Conservation (phyloP, 2,113 vertebrate species). For the Myrmophylax atrothorax region DNA sequence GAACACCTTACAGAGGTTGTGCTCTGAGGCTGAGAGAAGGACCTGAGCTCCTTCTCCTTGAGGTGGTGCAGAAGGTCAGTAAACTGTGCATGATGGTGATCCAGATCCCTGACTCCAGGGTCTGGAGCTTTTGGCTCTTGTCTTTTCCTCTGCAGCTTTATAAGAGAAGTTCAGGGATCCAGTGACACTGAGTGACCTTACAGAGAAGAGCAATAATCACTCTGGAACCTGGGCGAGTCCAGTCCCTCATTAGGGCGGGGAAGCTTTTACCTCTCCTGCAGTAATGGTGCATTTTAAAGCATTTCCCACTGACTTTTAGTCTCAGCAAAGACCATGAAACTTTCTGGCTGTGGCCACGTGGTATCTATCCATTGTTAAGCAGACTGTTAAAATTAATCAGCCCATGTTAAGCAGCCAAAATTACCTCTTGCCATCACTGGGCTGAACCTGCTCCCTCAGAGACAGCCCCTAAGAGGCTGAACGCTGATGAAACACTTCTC, state of each 20-base stretch:
- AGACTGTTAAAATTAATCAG: conserved; percentile 31
- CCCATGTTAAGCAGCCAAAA: conserved; percentile 18
- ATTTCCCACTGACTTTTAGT: conserved; percentile 2
- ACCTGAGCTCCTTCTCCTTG: neutral
- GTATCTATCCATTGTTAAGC: neutral
- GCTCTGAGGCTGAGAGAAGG: neutral
- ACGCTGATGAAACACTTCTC: neutral
- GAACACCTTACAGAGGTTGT: neutral
- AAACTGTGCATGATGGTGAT: neutral
- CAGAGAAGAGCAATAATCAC: neutral
- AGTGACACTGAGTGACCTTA: neutral
- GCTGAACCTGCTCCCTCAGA: conserved; percentile 1
- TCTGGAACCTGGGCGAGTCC: neutral
- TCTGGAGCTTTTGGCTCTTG: neutral
- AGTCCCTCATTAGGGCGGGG: neutral
- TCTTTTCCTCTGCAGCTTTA: neutral
- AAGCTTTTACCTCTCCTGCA: neutral
- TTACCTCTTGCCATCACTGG: neutral
- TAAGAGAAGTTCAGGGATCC: neutral
- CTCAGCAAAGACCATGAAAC: neutral
- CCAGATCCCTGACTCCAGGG: neutral
- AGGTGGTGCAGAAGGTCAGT: neutral
- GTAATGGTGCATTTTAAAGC: neutral
- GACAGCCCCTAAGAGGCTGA: neutral
- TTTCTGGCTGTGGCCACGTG: neutral